A percentile compares a stretch with the other conserved stretches of the same genome.
phyloP scores from a whole-genome alignment of 2,797 vertebrate species.

The Sciurus carolinensis region DNA sequence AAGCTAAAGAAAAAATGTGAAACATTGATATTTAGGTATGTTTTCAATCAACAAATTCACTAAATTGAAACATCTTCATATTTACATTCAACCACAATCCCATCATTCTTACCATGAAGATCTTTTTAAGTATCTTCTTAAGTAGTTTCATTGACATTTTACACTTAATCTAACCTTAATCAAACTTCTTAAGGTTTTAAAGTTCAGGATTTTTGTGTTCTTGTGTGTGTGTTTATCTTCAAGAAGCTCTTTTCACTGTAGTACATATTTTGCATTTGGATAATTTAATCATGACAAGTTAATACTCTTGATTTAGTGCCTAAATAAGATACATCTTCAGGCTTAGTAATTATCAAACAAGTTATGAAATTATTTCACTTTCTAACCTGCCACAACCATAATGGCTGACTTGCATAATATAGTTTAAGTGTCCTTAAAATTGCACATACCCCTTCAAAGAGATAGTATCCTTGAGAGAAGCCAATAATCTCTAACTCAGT shows the following conservation, averaged over 20 bases:
- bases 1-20: not conserved
- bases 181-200: slow-evolving; percentile 54
- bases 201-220: not conserved
- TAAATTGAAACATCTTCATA: not conserved
- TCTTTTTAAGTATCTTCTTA: slow-evolving; percentile 36
- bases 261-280: slow-evolving; percentile 56
- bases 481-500: not conserved
- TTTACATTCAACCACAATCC: slow-evolving; percentile 21
- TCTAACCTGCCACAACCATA: slow-evolving; percentile 53
- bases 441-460: slow-evolving; percentile 48
- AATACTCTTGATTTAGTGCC: slow-evolving; percentile 76
- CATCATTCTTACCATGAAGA: not conserved
- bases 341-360: slow-evolving; percentile 72
- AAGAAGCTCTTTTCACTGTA: slow-evolving; percentile 11
- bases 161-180: slow-evolving; percentile 44
- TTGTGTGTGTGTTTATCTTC: slow-evolving; percentile 6
- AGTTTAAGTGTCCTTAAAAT: slow-evolving; percentile 72
- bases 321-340: slow-evolving; percentile 64
- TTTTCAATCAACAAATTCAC: slow-evolving; percentile 28
- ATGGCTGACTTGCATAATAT: slow-evolving; percentile 63
- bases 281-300: slow-evolving; percentile 77
- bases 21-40: not conserved
- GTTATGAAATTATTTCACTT: slow-evolving; percentile 77
- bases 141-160: slow-evolving; percentile 36
- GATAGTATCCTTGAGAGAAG: not conserved